Evolutionary conservation across 2,113 vertebrate species (phyloP).

Genomic region (Phodopus roborovskii): DNA sequence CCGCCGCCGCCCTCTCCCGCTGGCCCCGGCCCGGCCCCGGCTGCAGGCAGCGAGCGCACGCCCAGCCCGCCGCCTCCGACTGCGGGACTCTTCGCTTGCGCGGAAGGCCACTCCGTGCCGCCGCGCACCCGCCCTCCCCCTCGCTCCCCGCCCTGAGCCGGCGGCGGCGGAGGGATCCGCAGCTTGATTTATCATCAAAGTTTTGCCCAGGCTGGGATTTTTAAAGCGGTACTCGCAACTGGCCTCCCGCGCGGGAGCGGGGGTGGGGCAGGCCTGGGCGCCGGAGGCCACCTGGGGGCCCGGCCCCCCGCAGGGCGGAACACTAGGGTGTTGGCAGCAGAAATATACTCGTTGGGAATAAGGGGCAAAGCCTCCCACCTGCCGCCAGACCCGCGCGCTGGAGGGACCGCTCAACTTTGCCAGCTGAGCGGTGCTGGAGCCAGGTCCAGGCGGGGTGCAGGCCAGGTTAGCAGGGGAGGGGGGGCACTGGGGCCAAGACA

Average conservation of each 20-base stretch:
- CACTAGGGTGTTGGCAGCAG: neutral
- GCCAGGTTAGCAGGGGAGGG: too few relatives aligned
- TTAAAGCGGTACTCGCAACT: conserved; percentile 82
- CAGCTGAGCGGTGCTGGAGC: neutral
- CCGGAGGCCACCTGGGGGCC: neutral
- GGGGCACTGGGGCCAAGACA: neutral
- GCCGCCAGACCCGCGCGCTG: neutral
- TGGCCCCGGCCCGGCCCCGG: conserved; percentile 64
- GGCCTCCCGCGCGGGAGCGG: neutral
- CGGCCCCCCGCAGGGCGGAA: neutral
- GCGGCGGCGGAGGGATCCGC: conserved; percentile 91
- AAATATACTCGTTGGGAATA: neutral
- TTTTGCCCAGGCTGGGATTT: conserved; percentile 86
- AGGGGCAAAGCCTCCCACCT: neutral
- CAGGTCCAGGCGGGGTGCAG: neutral
- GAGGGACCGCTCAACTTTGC: conserved; percentile 47
- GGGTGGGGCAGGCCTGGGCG: neutral
- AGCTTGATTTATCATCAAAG: conserved; percentile 85
- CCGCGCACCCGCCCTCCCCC: conserved; percentile 66
- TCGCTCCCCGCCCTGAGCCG: conserved; percentile 78
- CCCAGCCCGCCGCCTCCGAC: conserved; percentile 80
- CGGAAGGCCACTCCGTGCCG: conserved; percentile 81
- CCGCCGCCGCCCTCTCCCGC: conserved; percentile 26
- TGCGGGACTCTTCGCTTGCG: conserved; percentile 85
- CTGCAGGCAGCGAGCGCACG: conserved; percentile 73